Percentiles rank a stretch among this genome's conserved stretches.
Evolutionary conservation across 2,888 invertebrate genomes (phyloP).

Genomic region (Rhorus exstirpatorius): DNA sequence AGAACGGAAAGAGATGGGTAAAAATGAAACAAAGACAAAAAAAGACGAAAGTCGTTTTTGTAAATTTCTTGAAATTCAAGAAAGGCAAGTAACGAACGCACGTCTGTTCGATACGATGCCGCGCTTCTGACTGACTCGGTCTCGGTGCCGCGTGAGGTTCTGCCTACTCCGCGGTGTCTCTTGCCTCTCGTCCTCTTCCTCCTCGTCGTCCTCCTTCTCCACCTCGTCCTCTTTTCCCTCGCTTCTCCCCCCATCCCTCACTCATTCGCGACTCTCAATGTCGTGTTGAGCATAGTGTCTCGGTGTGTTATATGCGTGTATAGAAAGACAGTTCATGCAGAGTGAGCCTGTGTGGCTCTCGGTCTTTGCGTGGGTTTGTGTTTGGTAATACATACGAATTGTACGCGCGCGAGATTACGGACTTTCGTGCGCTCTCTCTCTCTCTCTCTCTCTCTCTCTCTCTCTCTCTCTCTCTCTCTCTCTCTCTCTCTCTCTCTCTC

Average conservation of each 20-base stretch:
- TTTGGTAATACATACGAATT: conserved; percentile 53
- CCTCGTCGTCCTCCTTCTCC: conserved; percentile 62
- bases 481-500: no score
- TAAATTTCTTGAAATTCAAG: no score
- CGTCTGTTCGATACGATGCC: conserved; percentile 79
- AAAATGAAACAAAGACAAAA: conserved; percentile 22
- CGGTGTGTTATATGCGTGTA: conserved; percentile 54
- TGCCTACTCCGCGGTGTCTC: conserved; percentile 77
- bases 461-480: no score
- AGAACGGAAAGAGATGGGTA: not conserved
- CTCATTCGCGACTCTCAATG: conserved; percentile 37
- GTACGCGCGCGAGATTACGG: conserved; percentile 53
- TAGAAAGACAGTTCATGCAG: conserved; percentile 4
- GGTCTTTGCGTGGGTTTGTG: not conserved
- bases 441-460: no score
- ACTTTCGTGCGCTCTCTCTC: no score
- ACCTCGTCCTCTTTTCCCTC: conserved; percentile 46
- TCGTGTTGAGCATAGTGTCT: conserved; percentile 71
- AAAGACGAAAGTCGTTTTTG: conserved; percentile 31
- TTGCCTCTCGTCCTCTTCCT: conserved; percentile 29
- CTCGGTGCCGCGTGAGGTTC: conserved; percentile 79
- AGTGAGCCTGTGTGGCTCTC: not conserved
- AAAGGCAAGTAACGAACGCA: conserved; percentile 55
- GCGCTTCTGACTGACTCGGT: conserved; percentile 81
- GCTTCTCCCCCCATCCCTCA: conserved; percentile 73